Base-by-base conservation (phyloP, 2,888 invertebrate species). In the Laothoe populi region DNA sequence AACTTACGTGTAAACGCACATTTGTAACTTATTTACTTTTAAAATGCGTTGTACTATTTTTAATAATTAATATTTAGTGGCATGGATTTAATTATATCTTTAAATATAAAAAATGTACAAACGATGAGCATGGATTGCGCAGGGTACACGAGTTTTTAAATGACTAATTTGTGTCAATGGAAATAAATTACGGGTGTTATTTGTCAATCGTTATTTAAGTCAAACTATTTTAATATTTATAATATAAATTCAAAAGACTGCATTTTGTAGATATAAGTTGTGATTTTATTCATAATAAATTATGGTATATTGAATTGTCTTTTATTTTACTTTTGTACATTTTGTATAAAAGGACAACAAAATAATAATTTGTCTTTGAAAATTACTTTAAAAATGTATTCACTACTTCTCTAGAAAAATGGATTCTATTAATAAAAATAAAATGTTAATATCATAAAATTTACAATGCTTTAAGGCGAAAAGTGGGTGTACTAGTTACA, bases 61-160 rank as follows among this genome's bases (percentile, higher is more conserved):
- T 49, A 49, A 24, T 49, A 16, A 16, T 8, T 23, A 40, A 11
- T n/a, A 7, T 23, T 7, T 23, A 40, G n/a, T 8, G 42, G 38
- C 23, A 24, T 24, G 57, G 38, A 42, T 40, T 8, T 16, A 8
- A 31, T 11, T 21, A 8, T 35, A 13, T 5, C n/a, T 38, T 24
- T 13, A 40, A 23, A 42, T n/a, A 19, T 21, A n/a, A 3, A 58
- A 23, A 58, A 58, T 58, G 42, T 58, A 72, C 69, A 60, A 64
- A 42, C 57, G 66, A 69, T 64, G 66, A 64, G 59, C 64, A 74
- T 80, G 84, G 84, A 80, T 73, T 62, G 69, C 66, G 72, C 84
- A 85, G 85, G 85, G 85, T 84, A 73, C 61, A 62, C 64, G 13
- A 44, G 44, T 64, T 45, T 31, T 11, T 8, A 31, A 42, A 48